Base-by-base conservation (phyloP, 2,113 vertebrate species). In the Ctenomys sociabilis region DNA sequence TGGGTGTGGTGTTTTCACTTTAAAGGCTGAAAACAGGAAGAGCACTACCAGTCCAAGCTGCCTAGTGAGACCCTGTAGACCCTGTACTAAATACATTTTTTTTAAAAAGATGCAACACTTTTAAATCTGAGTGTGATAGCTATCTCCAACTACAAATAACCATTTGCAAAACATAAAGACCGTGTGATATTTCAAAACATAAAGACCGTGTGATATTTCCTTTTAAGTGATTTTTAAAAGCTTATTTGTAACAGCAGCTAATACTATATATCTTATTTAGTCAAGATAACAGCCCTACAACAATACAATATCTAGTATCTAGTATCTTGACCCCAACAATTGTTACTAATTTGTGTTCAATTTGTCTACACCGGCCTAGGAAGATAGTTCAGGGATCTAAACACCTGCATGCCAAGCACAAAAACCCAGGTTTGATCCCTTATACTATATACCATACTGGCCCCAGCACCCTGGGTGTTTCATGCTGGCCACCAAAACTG, bases 161-260 rank as follows among this genome's bases (percentile, higher is more conserved):
- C 85, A 95, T 89, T 78, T 95, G 28, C 26, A 77, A 83, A 95
- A 85, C 61, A 70, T n/a, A n/a, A n/a, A n/a, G n/a, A n/a, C n/a
- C n/a, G n/a, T n/a, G n/a, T n/a, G n/a, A n/a, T n/a, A n/a, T n/a
- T n/a, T n/a, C n/a, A n/a, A n/a, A n/a, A n/a, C n/a, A n/a, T 83
- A 26, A 85, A 28, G 52, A 57, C 32, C 5, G 13, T 8, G n/a
- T n/a, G n/a, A 40, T 75, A 37, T 81, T 87, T 54, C 52, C 45
- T 72, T 72, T 72, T 83, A 57, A 82, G 43, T 30, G 64, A 66
- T 37, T 75, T 87, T 83, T 9, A 8, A 54, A 68, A 45, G n/a
- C 73, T 21, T 37, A 84, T 35, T 57, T 92, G 49, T 61, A 84
- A 57, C 12, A 57, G n/a, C 32, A n/a, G 52, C 52, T 14, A 82